Evolutionary conservation across 2,797 vertebrate species (phyloP), one percentile per base, ranked within the genome.

Genomic region (Artibeus lituratus): DNA sequence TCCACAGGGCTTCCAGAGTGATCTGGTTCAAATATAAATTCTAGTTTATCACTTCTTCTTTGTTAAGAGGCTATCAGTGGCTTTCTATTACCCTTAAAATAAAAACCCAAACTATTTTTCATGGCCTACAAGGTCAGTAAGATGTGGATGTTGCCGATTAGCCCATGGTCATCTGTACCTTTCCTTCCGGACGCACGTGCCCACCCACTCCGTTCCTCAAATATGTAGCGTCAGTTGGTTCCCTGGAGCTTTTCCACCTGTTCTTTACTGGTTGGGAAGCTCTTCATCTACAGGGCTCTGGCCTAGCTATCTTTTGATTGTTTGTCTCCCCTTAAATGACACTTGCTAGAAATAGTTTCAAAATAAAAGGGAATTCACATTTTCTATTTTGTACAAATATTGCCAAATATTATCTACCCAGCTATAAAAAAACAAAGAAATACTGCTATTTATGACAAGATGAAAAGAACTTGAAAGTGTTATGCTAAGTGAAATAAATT

Each of bases 261-360:
- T 42, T 82, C 32, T 85, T 39, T 37, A 44, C 16, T 90, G 21
- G 1, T 67, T 72, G 22, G 42, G 37, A 88, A 82, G 21, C 16
- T 84, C 82, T 78, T 96, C 15, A 19, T 37, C 42, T 67, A 65
- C 2, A 19, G 2, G 37, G 47, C 8, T 70, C 11, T 62, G n/a
- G 53, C 4, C 26, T 44, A 37, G 24, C 5, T 92, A 35, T 39
- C 42, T 73, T 92, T 86, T 59, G 32, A 35, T 29, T 78, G 18
- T 51, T 16, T 10, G 19, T 83, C 22, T 65, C 26, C 26, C 32
- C 14, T 59, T 74, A 81, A 94, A 51, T 42, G 53, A 42, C 19
- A 42, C 42, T 80, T 78, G 78, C 62, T 42, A 83, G 84, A 42
- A 84, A 91, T n/a, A 87, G 18, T 57, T 96, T 94, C 65, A 67